These are phyloP conservation scores for Lordiphosa stackelbergi DNA, from an alignment of 1,140 invertebrate species.

Conservation along the genomic window DNA sequence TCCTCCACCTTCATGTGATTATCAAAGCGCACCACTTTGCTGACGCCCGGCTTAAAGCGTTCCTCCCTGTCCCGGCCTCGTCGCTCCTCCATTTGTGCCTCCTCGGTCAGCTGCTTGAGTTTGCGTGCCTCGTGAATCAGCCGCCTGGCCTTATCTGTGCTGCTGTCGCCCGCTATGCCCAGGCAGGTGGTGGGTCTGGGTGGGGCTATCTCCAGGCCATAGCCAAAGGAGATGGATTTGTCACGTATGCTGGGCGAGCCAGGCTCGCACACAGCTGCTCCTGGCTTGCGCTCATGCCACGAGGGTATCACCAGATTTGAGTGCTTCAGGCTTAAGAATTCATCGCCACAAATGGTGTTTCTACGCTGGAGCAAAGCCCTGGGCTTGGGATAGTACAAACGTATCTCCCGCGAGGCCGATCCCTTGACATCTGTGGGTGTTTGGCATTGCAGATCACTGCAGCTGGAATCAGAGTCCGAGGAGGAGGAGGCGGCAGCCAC, in stretches of 20 bases:
- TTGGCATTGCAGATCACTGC: conserved; percentile 62
- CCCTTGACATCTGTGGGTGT: conserved; percentile 67
- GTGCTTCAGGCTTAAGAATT: conserved; percentile 54
- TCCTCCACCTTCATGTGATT: conserved; percentile 71
- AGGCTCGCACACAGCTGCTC: conserved; percentile 62
- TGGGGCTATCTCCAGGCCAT: conserved; percentile 82
- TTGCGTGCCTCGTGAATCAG: conserved; percentile 48
- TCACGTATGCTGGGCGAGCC: conserved; percentile 79
- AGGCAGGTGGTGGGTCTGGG: conserved; percentile 83
- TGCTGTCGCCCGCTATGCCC: conserved; percentile 73
- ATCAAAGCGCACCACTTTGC: conserved; percentile 76
- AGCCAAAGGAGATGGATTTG: conserved; percentile 84
- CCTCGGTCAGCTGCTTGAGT: conserved; percentile 58
- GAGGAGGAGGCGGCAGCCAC: conserved; percentile 52
- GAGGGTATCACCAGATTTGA: conserved; percentile 51
- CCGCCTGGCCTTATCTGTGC: conserved; percentile 40
- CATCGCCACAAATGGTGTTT: conserved; percentile 89
- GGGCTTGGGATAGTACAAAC: conserved; percentile 86
- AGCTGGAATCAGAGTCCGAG: conserved; percentile 74
- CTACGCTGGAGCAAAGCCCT: conserved; percentile 86
- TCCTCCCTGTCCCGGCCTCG: conserved; percentile 19
- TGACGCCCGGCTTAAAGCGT: conserved; percentile 69
- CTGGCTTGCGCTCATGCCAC: conserved; percentile 64
- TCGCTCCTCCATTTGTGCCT: conserved; percentile 28
- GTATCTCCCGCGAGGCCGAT: conserved; percentile 66